Conservation (phyloP, 2,888 invertebrate species). For the Drosophila crucigera region DNA sequence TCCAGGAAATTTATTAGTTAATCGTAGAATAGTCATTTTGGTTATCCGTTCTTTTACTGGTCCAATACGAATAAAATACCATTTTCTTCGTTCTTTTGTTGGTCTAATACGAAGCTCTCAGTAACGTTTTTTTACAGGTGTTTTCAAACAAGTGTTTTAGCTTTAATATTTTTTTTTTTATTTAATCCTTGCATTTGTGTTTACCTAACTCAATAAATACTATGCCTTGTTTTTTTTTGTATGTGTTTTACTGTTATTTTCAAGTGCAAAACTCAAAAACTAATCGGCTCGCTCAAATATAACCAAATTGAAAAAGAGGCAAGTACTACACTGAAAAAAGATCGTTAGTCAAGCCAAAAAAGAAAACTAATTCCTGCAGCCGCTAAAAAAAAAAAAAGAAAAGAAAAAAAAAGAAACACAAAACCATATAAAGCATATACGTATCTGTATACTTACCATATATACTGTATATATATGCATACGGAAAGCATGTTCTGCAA, state of each 20-base stretch:
- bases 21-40: background rate
- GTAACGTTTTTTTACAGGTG: conserved; percentile 1
- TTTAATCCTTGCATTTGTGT: conserved; percentile 29
- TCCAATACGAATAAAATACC: background rate
- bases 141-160: background rate
- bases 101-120: background rate
- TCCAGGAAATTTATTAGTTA: background rate
- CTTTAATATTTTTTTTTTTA: background rate
- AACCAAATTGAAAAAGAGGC: conserved; percentile 22
- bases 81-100: background rate
- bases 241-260: conserved; percentile 55
- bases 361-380: conserved; percentile 28
- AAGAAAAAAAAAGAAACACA: background rate
- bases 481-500: conserved; percentile 49
- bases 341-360: conserved; percentile 25
- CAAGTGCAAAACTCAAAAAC: conserved; percentile 53
- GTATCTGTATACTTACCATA: conserved; percentile 29
- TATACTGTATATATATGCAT: conserved; percentile 33
- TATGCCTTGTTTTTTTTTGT: conserved; percentile 28
- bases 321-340: conserved; percentile 8
- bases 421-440: conserved; percentile 15
- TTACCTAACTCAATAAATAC: conserved; percentile 28
- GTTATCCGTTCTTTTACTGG: background rate
- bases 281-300: conserved; percentile 62
- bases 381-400: conserved; percentile 16